Evolutionary conservation across 2,797 vertebrate genomes (phyloP).

Genomic region (Gouania willdenowi): DNA sequence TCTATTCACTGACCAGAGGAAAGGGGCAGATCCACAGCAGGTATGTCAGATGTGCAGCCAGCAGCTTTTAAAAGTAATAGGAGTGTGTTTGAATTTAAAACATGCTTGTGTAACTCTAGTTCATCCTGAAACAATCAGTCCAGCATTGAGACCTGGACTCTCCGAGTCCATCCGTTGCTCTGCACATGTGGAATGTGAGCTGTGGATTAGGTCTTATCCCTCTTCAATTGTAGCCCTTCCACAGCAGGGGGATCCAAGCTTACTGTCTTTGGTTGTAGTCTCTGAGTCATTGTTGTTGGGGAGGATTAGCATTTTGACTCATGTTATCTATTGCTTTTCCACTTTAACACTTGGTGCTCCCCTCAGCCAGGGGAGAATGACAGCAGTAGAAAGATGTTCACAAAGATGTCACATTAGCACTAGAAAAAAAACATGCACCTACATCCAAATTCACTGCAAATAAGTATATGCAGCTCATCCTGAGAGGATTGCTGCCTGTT

Average conservation of each 20-base stretch:
- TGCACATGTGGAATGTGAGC: constrained; percentile 79
- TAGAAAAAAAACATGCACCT: too few species aligned
- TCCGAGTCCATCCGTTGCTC: constrained; percentile 40
- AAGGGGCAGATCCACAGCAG: too few species aligned
- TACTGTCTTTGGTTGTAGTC: constrained; percentile 52
- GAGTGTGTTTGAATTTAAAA: constrained; percentile 35
- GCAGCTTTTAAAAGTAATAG: not conserved
- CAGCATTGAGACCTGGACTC: constrained; percentile 15
- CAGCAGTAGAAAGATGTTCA: constrained; percentile 6
- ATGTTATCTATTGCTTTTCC: constrained; percentile 44
- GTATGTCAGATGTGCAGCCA: too few species aligned
- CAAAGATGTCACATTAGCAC: too few species aligned
- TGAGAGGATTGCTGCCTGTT: too few species aligned
- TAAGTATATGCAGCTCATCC: too few species aligned
- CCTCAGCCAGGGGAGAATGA: constrained; percentile 20
- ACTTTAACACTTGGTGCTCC: constrained; percentile 26
- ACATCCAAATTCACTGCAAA: too few species aligned
- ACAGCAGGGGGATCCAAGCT: constrained; percentile 52
- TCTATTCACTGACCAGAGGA: too few species aligned
- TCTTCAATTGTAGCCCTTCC: constrained; percentile 48
- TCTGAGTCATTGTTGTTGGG: constrained; percentile 47
- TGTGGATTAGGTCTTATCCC: constrained; percentile 65
- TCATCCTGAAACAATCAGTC: constrained; percentile 31
- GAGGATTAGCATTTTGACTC: constrained; percentile 62
- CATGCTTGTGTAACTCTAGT: constrained; percentile 17